Evolutionary conservation across 2,113 vertebrate species (phyloP).

Genomic region (Carlito syrichta): DNA sequence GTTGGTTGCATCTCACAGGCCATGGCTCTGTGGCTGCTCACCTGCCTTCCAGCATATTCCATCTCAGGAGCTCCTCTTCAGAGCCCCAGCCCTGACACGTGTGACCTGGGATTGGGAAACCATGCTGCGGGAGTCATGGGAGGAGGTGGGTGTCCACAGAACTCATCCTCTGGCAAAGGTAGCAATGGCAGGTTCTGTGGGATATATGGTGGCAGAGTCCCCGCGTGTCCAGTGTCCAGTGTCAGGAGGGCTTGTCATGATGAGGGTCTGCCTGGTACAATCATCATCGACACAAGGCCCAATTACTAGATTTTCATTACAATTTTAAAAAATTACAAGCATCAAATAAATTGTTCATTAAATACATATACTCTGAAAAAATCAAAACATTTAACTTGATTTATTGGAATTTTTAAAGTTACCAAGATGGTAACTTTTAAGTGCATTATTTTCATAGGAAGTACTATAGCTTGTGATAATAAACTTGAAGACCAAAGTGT

Average conservation of each 20-base stretch:
- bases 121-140: constrained; percentile 44
- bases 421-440: not conserved
- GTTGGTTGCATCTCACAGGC: too few relatives aligned
- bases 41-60: too few relatives aligned
- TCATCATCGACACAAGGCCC: not conserved
- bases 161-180: constrained; percentile 1
- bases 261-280: not conserved
- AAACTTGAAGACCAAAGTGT: not conserved
- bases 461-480: not conserved
- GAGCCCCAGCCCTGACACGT: too few relatives aligned
- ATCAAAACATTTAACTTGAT: not conserved
- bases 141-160: constrained; percentile 23
- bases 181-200: not conserved
- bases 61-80: too few relatives aligned
- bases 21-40: too few relatives aligned
- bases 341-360: not conserved
- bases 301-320: not conserved
- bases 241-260: not conserved
- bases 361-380: constrained; percentile 19
- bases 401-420: not conserved
- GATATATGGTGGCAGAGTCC: not conserved
- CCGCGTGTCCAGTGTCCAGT: rapidly evolving
- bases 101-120: too few relatives aligned
- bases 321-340: not conserved
- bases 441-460: not conserved